Conservation (phyloP, 1,140 invertebrate genomes). For the Listronotus oregonensis region DNA sequence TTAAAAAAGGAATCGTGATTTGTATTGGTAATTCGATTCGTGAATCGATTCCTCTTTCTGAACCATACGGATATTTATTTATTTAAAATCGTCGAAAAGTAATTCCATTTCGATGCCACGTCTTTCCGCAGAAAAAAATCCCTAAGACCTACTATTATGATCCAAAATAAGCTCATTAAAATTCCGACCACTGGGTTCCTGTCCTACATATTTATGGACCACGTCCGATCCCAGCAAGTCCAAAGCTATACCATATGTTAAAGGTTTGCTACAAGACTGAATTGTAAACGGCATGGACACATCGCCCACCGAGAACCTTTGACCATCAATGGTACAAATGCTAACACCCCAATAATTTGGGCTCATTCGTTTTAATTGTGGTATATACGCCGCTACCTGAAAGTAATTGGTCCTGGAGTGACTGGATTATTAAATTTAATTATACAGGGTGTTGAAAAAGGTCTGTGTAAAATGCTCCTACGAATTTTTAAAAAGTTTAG, state of each 20-base stretch:
- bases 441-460: no score
- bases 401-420: no score
- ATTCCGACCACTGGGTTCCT: constrained; percentile 91
- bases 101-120: no score
- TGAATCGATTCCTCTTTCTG: no score
- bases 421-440: no score
- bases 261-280: constrained; percentile 91
- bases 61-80: no score
- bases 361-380: constrained; percentile 87
- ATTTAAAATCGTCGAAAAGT: no score
- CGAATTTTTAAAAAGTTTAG: no score
- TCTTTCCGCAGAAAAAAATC: no score
- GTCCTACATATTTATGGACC: constrained; percentile 94
- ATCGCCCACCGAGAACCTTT: constrained; percentile 73
- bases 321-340: constrained; percentile 89
- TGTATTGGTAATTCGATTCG: no score
- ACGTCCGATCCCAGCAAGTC: constrained; percentile 80
- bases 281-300: constrained; percentile 85
- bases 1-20: no score
- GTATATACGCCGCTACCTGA: constrained; percentile 90
- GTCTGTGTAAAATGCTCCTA: no score
- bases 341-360: constrained; percentile 90
- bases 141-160: constrained; percentile 78
- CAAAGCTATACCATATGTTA: constrained; percentile 94
- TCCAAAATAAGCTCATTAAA: constrained; percentile 97